Percentiles rank a stretch among this genome's conserved stretches.
Evolutionary conservation across 2,888 invertebrate genomes (phyloP).

Genomic region (Drosophila kambysellisi): DNA sequence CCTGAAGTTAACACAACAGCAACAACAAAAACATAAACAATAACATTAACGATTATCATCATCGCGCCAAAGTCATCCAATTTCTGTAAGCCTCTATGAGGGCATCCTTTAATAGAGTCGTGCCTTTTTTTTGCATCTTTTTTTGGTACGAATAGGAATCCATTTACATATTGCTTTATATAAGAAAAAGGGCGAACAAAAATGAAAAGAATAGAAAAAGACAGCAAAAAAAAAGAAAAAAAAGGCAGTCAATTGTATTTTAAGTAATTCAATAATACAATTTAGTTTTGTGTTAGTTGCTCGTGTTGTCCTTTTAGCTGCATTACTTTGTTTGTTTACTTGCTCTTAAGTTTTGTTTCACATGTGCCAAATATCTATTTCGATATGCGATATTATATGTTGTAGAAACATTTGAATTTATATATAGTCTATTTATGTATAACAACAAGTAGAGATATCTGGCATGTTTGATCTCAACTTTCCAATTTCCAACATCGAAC

Average conservation of each 20-base stretch:
- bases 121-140: slow-evolving; percentile 10
- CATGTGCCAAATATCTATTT: slow-evolving; percentile 45
- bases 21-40: slow-evolving; percentile 15
- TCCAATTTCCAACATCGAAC: slow-evolving; percentile 10
- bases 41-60: slow-evolving; percentile 26
- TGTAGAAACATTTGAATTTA: slow-evolving; percentile 19
- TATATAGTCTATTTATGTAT: slow-evolving; percentile 14
- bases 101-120: slow-evolving; percentile 27
- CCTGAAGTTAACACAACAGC: not conserved
- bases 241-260: slow-evolving; percentile 23
- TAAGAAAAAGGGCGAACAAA: not conserved
- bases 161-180: slow-evolving; percentile 1
- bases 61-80: slow-evolving; percentile 28
- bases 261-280: slow-evolving; percentile 21
- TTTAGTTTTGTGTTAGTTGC: slow-evolving; percentile 14
- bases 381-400: not conserved
- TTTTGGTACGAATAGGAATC: slow-evolving; percentile 30
- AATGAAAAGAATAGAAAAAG: not conserved
- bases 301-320: slow-evolving; percentile 12
- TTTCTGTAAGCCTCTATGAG: slow-evolving; percentile 31
- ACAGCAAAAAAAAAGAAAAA: not conserved
- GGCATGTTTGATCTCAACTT: slow-evolving; percentile 53
- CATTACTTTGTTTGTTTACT: slow-evolving; percentile 3
- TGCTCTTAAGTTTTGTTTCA: slow-evolving; percentile 40
- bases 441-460: slow-evolving; percentile 24